Percentiles rank a stretch among this genome's conserved stretches.
phyloP scores from a whole-genome alignment of 2,113 vertebrate species.

The Phylloscopus trochilus region DNA sequence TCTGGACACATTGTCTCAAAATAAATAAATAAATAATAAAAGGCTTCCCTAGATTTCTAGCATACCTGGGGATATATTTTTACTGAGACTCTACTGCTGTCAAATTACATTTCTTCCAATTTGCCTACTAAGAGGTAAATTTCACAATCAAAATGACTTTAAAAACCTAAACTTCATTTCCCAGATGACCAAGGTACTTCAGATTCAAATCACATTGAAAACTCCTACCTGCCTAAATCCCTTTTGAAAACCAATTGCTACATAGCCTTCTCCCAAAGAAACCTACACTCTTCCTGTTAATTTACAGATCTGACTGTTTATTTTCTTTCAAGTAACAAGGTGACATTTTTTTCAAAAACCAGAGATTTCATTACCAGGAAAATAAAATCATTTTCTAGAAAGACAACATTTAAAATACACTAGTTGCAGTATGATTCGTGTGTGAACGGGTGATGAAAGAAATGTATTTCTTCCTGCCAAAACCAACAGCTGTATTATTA shows the following conservation, averaged over 20 bases:
- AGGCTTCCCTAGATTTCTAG: neutral
- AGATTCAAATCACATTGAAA: neutral
- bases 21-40: neutral
- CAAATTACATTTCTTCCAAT: neutral
- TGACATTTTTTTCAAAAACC: neutral
- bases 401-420: neutral
- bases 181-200: neutral
- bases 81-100: neutral
- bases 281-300: neutral
- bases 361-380: neutral
- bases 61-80: neutral
- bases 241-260: neutral
- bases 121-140: neutral
- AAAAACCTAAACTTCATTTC: neutral
- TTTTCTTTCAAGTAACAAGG: neutral
- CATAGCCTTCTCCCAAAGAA: neutral
- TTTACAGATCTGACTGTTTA: neutral
- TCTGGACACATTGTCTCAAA: neutral
- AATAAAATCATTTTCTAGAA: neutral
- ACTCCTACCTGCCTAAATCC: neutral
- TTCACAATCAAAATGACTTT: neutral
- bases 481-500: conserved; percentile 53
- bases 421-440: neutral
- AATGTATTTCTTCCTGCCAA: conserved; percentile 37
- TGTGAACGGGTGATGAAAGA: neutral